Percentiles rank a stretch among this genome's conserved stretches.
Evolutionary conservation across 2,113 vertebrate species (phyloP).

Genomic region (Lipophrys pholis): DNA sequence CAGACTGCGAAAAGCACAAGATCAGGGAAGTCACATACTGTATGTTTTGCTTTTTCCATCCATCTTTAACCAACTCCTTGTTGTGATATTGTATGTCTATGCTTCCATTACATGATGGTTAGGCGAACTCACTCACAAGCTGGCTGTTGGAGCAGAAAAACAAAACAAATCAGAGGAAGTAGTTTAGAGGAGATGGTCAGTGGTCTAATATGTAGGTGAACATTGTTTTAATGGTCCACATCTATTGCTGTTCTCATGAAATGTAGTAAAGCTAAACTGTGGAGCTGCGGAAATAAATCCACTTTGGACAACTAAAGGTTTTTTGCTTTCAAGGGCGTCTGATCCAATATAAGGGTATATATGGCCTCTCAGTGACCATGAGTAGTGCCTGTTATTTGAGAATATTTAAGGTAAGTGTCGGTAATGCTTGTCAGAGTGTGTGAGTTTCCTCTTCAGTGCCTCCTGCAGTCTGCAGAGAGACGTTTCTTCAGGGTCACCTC

Average conservation of each 20-base stretch:
- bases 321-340: conserved; percentile 9
- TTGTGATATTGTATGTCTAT: conserved; percentile 33
- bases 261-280: not conserved
- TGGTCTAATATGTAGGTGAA: not conserved
- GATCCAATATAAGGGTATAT: conserved; percentile 1
- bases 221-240: not conserved
- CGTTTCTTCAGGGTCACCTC: conserved; percentile 63
- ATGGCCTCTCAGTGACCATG: conserved; percentile 14
- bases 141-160: not conserved
- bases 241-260: not conserved
- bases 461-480: conserved; percentile 37
- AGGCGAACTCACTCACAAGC: conserved; percentile 3
- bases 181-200: not conserved
- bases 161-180: not conserved
- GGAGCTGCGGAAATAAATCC: not conserved
- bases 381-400: conserved; percentile 15
- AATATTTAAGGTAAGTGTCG: conserved; percentile 29
- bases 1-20: conserved; percentile 29
- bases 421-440: conserved; percentile 23
- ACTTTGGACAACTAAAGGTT: not conserved
- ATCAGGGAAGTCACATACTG: conserved; percentile 20
- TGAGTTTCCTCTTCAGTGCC: conserved; percentile 44
- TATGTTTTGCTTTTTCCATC: conserved; percentile 22
- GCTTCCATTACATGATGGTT: conserved; percentile 15
- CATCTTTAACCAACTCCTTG: conserved; percentile 33